Conservation (phyloP, 1,140 invertebrate species). For the Drosophila paulistorum region DNA sequence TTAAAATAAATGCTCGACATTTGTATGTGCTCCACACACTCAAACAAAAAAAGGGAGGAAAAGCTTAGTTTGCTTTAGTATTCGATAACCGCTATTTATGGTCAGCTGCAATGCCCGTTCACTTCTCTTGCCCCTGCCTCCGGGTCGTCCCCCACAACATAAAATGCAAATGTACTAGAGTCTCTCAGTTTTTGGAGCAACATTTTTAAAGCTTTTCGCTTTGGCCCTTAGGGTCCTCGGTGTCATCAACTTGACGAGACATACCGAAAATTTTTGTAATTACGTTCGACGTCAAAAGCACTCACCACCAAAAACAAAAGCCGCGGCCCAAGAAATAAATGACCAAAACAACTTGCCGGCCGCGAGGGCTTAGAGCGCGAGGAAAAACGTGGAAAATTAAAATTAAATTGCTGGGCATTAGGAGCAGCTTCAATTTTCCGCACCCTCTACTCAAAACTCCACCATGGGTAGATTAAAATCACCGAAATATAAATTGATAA, state of each 20-base stretch:
- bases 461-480: not conserved
- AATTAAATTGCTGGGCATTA: slow-evolving; percentile 70
- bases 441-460: not conserved
- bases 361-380: slow-evolving; percentile 2
- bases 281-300: slow-evolving; percentile 72
- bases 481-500: not conserved
- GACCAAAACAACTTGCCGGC: slow-evolving; percentile 58
- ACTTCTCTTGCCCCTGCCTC: slow-evolving; percentile 2
- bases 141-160: slow-evolving; percentile 22
- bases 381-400: slow-evolving; percentile 54
- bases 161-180: slow-evolving; percentile 55
- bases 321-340: slow-evolving; percentile 65
- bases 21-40: slow-evolving; percentile 70
- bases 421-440: slow-evolving; percentile 12
- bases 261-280: slow-evolving; percentile 69
- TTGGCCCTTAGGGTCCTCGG: not conserved
- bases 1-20: slow-evolving; percentile 78
- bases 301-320: slow-evolving; percentile 56
- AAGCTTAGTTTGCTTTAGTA: slow-evolving; percentile 25
- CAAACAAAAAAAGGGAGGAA: not conserved
- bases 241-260: slow-evolving; percentile 60
- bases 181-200: slow-evolving; percentile 3
- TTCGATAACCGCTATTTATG: slow-evolving; percentile 76
- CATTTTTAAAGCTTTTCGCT: slow-evolving; percentile 1
- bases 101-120: slow-evolving; percentile 50